Conservation (phyloP, 2,888 invertebrate species). For the Meteorus colon region DNA sequence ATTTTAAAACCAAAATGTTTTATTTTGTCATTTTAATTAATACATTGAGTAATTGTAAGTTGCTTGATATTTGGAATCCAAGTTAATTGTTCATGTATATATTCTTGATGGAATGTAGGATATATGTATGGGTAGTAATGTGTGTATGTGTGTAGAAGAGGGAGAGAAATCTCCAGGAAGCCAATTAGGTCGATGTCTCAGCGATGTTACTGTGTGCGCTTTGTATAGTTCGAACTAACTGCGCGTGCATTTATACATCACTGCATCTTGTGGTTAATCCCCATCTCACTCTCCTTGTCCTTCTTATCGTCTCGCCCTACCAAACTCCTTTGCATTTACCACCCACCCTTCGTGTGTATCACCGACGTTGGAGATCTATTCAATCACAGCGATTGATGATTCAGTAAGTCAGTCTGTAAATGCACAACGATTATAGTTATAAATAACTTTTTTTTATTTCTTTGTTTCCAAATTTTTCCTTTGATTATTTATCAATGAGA, state of each 20-base stretch:
- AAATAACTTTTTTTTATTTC: no score
- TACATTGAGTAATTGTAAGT: neutral
- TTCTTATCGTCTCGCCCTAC: neutral
- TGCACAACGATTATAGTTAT: no score
- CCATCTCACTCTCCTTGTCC: conserved; percentile 23
- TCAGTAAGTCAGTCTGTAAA: neutral
- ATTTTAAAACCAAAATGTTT: no score
- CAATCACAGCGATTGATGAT: neutral
- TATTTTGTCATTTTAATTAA: neutral
- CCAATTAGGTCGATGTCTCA: conserved; percentile 36
- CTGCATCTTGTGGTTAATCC: conserved; percentile 25
- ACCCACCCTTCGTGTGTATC: neutral
- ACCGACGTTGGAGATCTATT: neutral
- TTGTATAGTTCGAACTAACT: conserved; percentile 37
- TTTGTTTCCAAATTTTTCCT: no score
- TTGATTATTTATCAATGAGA: no score
- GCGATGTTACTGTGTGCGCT: conserved; percentile 22
- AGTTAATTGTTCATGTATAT: neutral
- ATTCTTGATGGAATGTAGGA: neutral
- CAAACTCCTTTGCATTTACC: neutral
- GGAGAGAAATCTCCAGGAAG: conserved; percentile 23
- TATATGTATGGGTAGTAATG: neutral
- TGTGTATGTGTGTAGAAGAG: neutral
- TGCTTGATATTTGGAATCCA: neutral
- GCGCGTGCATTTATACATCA: conserved; percentile 38